Conservation (phyloP, 2,113 vertebrate species). For the Lepisosteus oculatus region DNA sequence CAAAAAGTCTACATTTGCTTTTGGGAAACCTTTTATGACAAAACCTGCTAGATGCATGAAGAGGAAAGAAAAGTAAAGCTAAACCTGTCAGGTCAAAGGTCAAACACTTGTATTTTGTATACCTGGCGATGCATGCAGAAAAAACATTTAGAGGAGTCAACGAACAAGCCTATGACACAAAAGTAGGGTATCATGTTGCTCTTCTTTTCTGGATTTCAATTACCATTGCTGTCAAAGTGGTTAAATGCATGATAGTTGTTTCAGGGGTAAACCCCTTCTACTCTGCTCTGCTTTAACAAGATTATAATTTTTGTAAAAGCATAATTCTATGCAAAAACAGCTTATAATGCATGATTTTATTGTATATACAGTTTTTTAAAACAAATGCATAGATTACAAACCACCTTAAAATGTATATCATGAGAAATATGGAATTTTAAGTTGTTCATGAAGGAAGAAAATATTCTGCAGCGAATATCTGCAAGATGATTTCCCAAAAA, state of each 20-base stretch:
- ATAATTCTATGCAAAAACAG: neutral
- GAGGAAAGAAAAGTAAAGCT: neutral
- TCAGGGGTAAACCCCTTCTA: neutral
- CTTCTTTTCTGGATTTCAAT: neutral
- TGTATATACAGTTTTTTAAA: constrained; percentile 3
- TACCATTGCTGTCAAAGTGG: neutral
- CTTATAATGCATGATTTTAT: constrained; percentile 2
- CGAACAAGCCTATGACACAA: constrained; percentile 5
- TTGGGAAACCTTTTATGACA: neutral
- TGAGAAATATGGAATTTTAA: too few relatives aligned
- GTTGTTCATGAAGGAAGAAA: too few relatives aligned
- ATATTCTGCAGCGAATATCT: too few relatives aligned
- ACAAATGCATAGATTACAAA: neutral
- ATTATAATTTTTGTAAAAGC: too few relatives aligned
- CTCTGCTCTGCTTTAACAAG: too few relatives aligned
- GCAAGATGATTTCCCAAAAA: too few relatives aligned
- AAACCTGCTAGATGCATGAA: constrained; percentile 3
- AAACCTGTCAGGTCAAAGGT: constrained; percentile 18
- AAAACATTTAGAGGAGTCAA: constrained; percentile 9
- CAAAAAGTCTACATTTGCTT: neutral
- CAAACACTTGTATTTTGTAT: constrained; percentile 4
- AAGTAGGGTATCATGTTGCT: neutral
- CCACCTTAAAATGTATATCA: too few relatives aligned
- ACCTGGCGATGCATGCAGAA: constrained; percentile 10
- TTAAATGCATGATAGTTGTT: neutral